Evolutionary conservation across 2,113 vertebrate species (phyloP), one percentile per base, ranked within the genome.

Genomic region (Tauraco erythrolophus): DNA sequence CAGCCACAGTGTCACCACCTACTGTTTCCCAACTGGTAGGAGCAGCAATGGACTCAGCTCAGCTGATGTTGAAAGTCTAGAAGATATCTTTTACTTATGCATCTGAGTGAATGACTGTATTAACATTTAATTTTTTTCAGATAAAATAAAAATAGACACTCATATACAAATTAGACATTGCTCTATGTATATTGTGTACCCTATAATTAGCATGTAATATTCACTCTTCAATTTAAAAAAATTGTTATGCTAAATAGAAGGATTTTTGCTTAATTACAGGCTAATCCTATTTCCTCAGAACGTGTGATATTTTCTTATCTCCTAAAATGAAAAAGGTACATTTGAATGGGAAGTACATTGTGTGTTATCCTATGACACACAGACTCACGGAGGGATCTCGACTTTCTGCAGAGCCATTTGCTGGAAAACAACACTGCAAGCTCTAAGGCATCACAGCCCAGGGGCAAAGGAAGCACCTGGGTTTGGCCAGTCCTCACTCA

Each of bases 261-360:
- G 80, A 69, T 91, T 96, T 83, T 82, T 95, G 30, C 83, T 81
- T 95, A 94, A 95, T 96, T 92, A 89, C 72, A 91, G 45, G 48
- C 86, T 94, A 95, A 95, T 94, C 82, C 79, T 75, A 35, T 93
- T 95, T 96, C 68, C 91, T 90, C 85, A 80, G 71, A 80, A 78
- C 33, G 53, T 41, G 60, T 61, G 57, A 79, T 94, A 76, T 61
- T 87, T 92, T 19, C 95, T 92, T 95, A 88, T 94, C 92, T 91
- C 91, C 84, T 68, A 4, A 64, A 95, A 45, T 7, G 54, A 92
- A 88, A 84, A 60, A 92, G 64, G 56, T 83, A 37, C 64, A 10
- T 51, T 66, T 60, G 57, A 87, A 65, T 6, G 24, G 69, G 48
- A 61, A 75, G 21, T 4, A 1, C 6, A 0, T 14, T 57, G 33